phyloP scores from a whole-genome alignment of 23 tunicate genomes.

The Styela plicata region DNA sequence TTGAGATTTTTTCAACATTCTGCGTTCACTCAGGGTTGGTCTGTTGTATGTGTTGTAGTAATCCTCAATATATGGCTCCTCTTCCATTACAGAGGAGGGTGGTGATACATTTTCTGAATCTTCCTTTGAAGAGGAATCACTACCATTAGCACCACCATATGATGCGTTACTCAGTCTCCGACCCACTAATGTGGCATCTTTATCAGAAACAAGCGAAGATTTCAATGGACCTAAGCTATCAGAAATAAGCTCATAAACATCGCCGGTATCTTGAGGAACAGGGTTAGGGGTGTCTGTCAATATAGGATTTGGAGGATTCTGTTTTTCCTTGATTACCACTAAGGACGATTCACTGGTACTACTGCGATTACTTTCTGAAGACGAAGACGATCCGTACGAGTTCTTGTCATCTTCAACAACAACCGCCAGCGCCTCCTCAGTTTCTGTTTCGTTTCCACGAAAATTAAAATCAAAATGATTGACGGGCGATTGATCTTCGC shows the following conservation, averaged over 20 bases:
- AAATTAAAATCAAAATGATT: slow-evolving; percentile 11
- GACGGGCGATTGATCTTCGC: slow-evolving; percentile 17
- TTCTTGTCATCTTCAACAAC: neutral
- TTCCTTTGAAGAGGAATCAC: neutral
- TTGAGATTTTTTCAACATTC: slow-evolving; percentile 4
- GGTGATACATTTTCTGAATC: neutral
- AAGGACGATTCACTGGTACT: neutral
- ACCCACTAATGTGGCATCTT: neutral
- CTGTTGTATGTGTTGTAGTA: slow-evolving; percentile 25
- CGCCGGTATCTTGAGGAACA: neutral
- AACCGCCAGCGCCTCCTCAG: neutral
- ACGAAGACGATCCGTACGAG: neutral
- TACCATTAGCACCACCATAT: neutral
- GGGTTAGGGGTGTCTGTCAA: neutral
- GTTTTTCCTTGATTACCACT: neutral
- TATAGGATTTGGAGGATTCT: neutral
- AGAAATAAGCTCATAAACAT: neutral
- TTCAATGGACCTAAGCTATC: slow-evolving; percentile 25
- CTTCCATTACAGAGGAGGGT: neutral
- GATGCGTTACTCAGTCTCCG: slow-evolving; percentile 14
- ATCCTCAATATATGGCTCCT: slow-evolving; percentile 12
- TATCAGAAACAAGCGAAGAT: slow-evolving; percentile 2
- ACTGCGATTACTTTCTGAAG: neutral
- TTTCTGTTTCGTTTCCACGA: neutral
- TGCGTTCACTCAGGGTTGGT: slow-evolving; percentile 3